These are phyloP conservation scores for Grus americana DNA, from an alignment of 2,113 vertebrate species.

Conservation along the genomic window DNA sequence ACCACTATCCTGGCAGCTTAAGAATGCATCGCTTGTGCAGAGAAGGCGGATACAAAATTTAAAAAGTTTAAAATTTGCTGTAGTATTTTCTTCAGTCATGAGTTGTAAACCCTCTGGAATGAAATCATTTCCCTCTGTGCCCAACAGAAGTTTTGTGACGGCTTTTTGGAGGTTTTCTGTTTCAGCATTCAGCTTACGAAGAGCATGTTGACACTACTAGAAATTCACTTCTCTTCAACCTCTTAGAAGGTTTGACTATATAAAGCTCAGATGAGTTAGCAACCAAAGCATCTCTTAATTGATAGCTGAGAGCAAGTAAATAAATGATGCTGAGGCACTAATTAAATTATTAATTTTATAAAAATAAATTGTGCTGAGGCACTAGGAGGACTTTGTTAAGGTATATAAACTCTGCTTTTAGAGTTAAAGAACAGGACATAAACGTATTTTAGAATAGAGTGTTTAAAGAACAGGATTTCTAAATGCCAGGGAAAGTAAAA, in stretches of 20 bases:
- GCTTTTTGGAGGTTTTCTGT: neutral
- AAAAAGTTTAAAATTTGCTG: neutral
- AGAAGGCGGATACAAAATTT: neutral
- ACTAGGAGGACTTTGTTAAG: neutral
- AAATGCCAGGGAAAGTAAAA: neutral
- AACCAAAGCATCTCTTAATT: neutral
- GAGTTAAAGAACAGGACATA: neutral
- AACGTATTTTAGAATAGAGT: neutral
- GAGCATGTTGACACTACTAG: neutral
- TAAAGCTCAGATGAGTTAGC: neutral
- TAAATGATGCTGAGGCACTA: neutral
- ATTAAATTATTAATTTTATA: neutral
- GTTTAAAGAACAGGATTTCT: neutral
- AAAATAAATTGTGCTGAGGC: neutral
- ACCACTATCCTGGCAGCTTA: neutral
- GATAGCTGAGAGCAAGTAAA: neutral
- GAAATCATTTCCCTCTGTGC: neutral
- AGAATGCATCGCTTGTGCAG: neutral
- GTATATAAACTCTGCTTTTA: neutral
- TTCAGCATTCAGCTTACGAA: neutral
- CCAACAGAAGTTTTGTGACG: neutral
- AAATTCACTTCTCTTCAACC: neutral
- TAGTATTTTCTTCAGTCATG: neutral
- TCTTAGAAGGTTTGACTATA: neutral
- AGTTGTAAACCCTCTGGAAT: neutral